A percentile compares a stretch with the other conserved stretches of the same genome.
phyloP scores from a whole-genome alignment of 2,113 vertebrate genomes.

The Ceyx cyanopectus region DNA sequence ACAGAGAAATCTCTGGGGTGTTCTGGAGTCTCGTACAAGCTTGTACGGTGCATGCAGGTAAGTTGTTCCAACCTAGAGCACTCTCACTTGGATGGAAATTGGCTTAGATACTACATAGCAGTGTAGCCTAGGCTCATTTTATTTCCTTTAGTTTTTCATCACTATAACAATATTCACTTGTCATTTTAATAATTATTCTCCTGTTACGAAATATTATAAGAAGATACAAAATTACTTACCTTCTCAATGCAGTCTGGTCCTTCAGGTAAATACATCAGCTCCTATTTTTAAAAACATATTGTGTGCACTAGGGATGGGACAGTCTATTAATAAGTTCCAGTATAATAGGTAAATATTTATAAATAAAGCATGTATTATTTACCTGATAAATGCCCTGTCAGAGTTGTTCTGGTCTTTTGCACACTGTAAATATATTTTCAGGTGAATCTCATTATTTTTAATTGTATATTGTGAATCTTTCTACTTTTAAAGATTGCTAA shows the following conservation, averaged over 20 bases:
- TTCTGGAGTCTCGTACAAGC: background rate
- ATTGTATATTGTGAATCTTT: slow-evolving; percentile 4
- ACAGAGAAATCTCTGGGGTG: background rate
- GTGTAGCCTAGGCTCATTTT: background rate
- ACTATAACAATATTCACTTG: background rate
- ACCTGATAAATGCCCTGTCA: background rate
- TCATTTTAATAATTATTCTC: background rate
- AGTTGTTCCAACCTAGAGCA: background rate
- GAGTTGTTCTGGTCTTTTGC: background rate
- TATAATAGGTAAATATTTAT: slow-evolving; percentile 13
- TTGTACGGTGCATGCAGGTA: rapidly evolving
- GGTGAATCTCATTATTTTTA: slow-evolving; percentile 20
- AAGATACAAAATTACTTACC: background rate
- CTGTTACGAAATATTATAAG: background rate
- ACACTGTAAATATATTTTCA: background rate
- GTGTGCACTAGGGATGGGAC: background rate
- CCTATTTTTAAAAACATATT: background rate
- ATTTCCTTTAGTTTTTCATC: background rate
- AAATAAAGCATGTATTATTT: slow-evolving; percentile 1
- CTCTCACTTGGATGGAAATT: background rate
- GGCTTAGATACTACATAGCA: background rate
- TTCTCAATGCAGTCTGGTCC: background rate
- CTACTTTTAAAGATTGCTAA: background rate
- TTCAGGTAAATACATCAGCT: background rate
- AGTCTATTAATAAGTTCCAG: background rate